Evolutionary conservation across 1,140 invertebrate species (phyloP), one percentile per base, ranked within the genome.

Genomic region (Microplitis demolitor): DNA sequence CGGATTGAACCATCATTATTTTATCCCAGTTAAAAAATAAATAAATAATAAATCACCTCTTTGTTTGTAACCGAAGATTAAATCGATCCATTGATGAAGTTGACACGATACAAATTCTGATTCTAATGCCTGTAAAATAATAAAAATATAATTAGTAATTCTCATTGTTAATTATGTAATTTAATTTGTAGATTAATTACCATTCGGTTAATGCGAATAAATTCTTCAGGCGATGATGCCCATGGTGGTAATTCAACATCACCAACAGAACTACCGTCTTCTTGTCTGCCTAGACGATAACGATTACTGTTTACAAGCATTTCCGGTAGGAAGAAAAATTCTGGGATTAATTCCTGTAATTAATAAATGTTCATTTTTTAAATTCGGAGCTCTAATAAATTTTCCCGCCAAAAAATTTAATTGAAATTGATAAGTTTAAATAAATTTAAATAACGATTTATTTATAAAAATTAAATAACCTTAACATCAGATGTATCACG

Each of bases 61-160:
- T 86, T 99, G 98, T 87, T 99, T 99, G 85, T 99, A 99, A 64
- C 98, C 98, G 87, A 99, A 99, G 80, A 99, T 98, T 62, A 99
- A 89, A 88, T 99, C 98, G 78, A 99, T 99, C 98, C 98, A 99
- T 85, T 99, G 97, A 84, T 99, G 98, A 69, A 99, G 90, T 89
- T 99, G 98, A 86, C 98, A 99, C 45, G 97, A 99, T 2, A 99
- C 98, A 83, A 99, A 98, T 86, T 99, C 98, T 0, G 97, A 99
- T 86, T 99, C 98, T 51, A 99, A 88, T 3, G 98, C 98, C 93
- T 94, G 78, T 33, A 63, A 68, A 76, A 4, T 13, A 33, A 62
- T 13, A 67, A 31, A 53, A n/a, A 3, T 16, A 37, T 24, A 54
- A 33, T 69, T 69, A 34, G 35, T 69, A 11, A 24, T 66, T 4